Evolutionary conservation across 2,888 invertebrate species (phyloP).

Genomic region (Callinectes sapidus): DNA sequence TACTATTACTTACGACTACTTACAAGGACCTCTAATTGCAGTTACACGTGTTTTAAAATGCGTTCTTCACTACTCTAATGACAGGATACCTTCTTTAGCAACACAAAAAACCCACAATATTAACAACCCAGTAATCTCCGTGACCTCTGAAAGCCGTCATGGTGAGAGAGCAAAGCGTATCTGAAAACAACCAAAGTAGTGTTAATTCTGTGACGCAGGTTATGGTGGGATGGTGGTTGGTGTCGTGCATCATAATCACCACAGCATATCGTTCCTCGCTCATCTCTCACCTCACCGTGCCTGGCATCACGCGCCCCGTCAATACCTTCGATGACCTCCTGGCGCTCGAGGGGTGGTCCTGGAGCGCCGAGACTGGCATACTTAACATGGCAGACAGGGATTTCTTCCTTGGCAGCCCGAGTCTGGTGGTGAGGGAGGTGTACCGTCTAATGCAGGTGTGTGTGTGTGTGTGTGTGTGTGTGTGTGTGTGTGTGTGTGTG

Average conservation of each 20-base stretch:
- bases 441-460: conserved; percentile 42
- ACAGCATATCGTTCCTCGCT: conserved; percentile 59
- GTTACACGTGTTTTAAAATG: too few relatives aligned
- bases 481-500: background rate
- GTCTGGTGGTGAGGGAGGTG: conserved; percentile 42
- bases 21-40: too few relatives aligned
- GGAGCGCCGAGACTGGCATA: conserved; percentile 48
- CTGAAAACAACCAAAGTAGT: too few relatives aligned
- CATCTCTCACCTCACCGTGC: conserved; percentile 73
- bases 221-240: conserved; percentile 59
- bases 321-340: conserved; percentile 71
- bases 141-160: too few relatives aligned
- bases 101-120: too few relatives aligned
- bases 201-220: conserved; percentile 40
- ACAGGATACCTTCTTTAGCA: too few relatives aligned
- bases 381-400: conserved; percentile 38
- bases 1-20: too few relatives aligned
- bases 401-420: conserved; percentile 39
- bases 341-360: conserved; percentile 47
- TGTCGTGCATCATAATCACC: conserved; percentile 60
- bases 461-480: background rate
- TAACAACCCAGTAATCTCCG: too few relatives aligned
- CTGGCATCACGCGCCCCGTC: conserved; percentile 72
- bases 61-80: too few relatives aligned
- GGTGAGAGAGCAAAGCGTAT: too few relatives aligned